Evolutionary conservation across 2,888 invertebrate genomes (phyloP).

Genomic region (Bugula neritina): DNA sequence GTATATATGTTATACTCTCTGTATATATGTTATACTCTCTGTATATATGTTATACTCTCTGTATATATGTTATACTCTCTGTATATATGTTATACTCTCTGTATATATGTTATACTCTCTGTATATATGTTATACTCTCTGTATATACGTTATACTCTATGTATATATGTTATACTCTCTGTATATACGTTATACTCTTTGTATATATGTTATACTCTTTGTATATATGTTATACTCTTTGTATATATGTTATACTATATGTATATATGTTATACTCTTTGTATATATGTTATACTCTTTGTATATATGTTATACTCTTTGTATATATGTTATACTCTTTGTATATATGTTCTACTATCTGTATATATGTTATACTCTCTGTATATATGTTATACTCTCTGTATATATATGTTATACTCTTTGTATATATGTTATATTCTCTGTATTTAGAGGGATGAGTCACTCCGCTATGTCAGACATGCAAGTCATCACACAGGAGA

Average conservation of each 20-base stretch:
- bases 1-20: too few species aligned
- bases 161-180: neutral
- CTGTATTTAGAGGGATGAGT: conserved; percentile 55
- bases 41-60: neutral
- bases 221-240: neutral
- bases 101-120: too few species aligned
- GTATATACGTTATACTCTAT: neutral
- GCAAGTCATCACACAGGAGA: conserved; percentile 81
- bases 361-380: too few species aligned
- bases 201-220: too few species aligned
- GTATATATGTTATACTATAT: neutral
- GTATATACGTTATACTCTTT: too few species aligned
- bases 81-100: too few species aligned
- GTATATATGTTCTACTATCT: neutral
- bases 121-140: too few species aligned
- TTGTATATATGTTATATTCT: neutral
- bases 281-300: too few species aligned
- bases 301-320: too few species aligned
- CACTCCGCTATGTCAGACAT: conserved; percentile 86
- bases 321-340: neutral
- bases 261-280: too few species aligned
- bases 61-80: neutral
- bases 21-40: too few species aligned
- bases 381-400: too few species aligned
- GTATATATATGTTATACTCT: neutral